Evolutionary conservation across 2,113 vertebrate species (phyloP).

Genomic region (Brachirus orientalis): DNA sequence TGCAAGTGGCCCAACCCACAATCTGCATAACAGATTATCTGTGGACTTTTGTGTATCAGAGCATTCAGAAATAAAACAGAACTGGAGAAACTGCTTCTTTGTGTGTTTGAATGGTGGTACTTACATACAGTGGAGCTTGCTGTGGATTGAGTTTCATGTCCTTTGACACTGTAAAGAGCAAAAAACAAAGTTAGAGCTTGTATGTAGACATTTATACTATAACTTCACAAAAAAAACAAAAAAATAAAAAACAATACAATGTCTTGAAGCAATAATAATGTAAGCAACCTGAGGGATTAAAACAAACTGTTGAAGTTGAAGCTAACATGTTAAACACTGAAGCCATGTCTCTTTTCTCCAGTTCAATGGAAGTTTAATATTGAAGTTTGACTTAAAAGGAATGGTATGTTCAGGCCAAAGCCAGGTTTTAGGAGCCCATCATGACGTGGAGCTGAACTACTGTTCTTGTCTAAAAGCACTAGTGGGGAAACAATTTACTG

Average conservation of each 20-base stretch:
- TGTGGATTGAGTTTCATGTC: conserved; percentile 99
- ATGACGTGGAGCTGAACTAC: too few species aligned
- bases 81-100: conserved; percentile 4
- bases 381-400: too few species aligned
- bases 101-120: conserved; percentile 72
- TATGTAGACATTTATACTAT: neutral
- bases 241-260: neutral
- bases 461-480: too few species aligned
- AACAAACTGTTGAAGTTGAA: too few species aligned
- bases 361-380: too few species aligned
- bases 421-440: too few species aligned
- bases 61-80: neutral
- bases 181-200: conserved; percentile 13
- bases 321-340: too few species aligned
- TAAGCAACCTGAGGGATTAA: too few species aligned
- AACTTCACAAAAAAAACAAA: neutral
- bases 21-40: neutral
- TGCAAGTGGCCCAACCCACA: neutral
- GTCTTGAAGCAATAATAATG: too few species aligned
- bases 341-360: neutral
- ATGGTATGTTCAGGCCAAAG: too few species aligned
- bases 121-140: conserved; percentile 97
- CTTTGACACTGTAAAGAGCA: conserved; percentile 86
- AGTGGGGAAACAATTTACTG: too few species aligned
- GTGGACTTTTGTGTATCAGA: neutral